phyloP scores from a whole-genome alignment of 2,888 invertebrate species.

The Lutraria lutraria region DNA sequence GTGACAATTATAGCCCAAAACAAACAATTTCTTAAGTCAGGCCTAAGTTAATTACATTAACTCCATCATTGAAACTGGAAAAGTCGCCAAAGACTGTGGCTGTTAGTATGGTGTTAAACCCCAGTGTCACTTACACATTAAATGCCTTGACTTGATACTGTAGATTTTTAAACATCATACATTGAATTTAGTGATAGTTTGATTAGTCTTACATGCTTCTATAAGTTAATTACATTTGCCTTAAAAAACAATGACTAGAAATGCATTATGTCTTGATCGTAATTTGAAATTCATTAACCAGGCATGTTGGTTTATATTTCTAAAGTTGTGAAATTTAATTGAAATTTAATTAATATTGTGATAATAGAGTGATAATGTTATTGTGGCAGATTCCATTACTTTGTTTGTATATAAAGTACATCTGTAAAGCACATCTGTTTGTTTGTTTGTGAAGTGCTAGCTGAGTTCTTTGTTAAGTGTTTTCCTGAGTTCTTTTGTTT shows the following conservation, averaged over 20 bases:
- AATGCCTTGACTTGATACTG: no score
- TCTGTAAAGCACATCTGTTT: background rate
- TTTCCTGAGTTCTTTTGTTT: background rate
- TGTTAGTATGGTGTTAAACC: no score
- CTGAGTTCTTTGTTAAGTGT: background rate
- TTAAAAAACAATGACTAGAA: background rate
- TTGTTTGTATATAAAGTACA: slow-evolving; percentile 1
- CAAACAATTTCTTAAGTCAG: no score
- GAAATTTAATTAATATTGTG: slow-evolving; percentile 22
- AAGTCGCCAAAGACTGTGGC: no score
- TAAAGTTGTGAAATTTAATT: slow-evolving; percentile 7
- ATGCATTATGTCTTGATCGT: background rate
- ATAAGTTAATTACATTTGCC: background rate
- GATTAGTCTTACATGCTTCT: no score
- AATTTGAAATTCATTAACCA: background rate
- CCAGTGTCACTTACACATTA: no score
- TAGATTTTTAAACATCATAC: no score
- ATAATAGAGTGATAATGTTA: background rate
- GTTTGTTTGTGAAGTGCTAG: background rate
- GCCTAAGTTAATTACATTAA: no score
- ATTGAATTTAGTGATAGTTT: no score
- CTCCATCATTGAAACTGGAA: no score
- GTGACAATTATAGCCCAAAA: no score
- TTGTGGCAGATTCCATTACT: background rate
- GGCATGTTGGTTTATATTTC: slow-evolving; percentile 4